Conservation (phyloP, 2,797 vertebrate genomes). For the Cheirogaleus major region DNA sequence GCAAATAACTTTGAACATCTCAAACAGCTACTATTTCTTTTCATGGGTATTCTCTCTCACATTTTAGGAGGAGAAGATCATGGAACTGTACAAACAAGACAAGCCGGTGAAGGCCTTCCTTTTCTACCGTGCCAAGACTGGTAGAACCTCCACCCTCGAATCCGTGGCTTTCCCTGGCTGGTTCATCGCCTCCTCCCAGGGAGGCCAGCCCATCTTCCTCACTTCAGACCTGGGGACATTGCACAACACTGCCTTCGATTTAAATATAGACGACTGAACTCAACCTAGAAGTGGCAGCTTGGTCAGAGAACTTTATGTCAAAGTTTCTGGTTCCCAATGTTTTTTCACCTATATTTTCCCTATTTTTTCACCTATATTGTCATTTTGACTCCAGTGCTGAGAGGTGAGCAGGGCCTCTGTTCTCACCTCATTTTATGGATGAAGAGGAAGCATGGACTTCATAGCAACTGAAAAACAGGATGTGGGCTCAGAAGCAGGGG, state of each 20-base stretch:
- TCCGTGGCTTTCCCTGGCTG: slow-evolving; percentile 50
- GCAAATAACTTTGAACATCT: not conserved
- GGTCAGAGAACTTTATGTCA: not conserved
- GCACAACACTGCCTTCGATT: slow-evolving; percentile 39
- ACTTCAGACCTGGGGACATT: not conserved
- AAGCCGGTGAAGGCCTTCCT: slow-evolving; percentile 6
- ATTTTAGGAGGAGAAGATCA: slow-evolving; percentile 7
- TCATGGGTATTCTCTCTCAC: not conserved
- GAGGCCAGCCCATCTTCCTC: slow-evolving; percentile 23
- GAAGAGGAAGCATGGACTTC: not conserved
- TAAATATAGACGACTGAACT: not conserved
- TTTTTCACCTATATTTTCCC: not conserved
- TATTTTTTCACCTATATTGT: no score
- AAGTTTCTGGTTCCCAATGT: not conserved
- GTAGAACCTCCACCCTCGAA: slow-evolving; percentile 32
- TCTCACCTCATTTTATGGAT: not conserved
- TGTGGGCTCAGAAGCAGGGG: not conserved
- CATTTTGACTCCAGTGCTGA: not conserved
- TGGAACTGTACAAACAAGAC: not conserved
- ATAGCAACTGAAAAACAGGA: not conserved
- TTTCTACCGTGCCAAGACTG: not conserved
- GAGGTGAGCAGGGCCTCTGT: not conserved
- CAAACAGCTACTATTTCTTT: not conserved
- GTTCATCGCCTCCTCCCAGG: slow-evolving; percentile 51
- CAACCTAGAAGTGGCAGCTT: not conserved